Evolutionary conservation across 2,888 invertebrate species (phyloP), one percentile per base, ranked within the genome.

Genomic region (Lissonota sp.): DNA sequence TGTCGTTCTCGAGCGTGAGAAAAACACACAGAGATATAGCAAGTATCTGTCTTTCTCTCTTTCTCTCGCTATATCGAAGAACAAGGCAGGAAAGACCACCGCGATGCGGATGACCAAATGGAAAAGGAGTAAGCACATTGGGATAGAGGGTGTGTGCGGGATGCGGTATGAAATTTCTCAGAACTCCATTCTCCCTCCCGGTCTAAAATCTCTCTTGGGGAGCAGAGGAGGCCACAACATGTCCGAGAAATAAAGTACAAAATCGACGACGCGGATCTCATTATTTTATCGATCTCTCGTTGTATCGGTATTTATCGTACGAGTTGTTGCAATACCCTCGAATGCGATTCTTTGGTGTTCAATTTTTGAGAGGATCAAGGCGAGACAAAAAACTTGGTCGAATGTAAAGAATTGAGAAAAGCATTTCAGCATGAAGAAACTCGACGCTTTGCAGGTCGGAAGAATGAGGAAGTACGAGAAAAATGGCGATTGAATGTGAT

Each of bases 151-250:
- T 73, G 14, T 4, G 49, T 12, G 8, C 14, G 14, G 64, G 26
- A 60, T 77, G 60, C 16, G 66, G 53, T 63, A 77, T 80, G 63
- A 71, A 73, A 69, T 80, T 79, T 81, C 80, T 62, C 70, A 64
- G 80, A 81, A 77, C 72, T 51, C 60, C 60, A 70, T 77, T 63
- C 76, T 16, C 53, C 79, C 51, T 46, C 57, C 42, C n/a, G n/a
- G 16, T 49, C 51, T 57, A 58, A 72, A 76, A 76, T 69, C 75
- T 69, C 46, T 40, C 57, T 42, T 12, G n/a, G n/a, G n/a, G n/a
- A n/a, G n/a, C n/a, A n/a, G n/a, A 5, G n/a, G 12, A 4, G 8
- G 37, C n/a, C 4, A 12, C 14, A 14, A 16, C 60, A 67, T 75
- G 62, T 53, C 49, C 64, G 46, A 57, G 64, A 37, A 40, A 70